A percentile compares a stretch with the other conserved stretches of the same genome.
These are phyloP conservation scores for Hydrophis major DNA, from an alignment of 2,797 vertebrate genomes.

Conservation along the genomic window DNA sequence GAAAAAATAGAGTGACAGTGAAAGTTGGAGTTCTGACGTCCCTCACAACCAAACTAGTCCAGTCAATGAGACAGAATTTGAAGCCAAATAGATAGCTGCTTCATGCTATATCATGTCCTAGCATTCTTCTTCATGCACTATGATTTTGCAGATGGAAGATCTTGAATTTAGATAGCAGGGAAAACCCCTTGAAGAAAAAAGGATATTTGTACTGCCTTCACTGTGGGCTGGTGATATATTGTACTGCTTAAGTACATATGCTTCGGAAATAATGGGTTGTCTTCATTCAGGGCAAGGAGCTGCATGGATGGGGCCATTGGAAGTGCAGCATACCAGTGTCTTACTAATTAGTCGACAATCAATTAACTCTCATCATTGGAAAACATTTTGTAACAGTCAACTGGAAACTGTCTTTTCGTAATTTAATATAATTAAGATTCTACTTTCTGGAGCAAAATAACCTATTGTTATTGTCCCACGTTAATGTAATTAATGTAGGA, in stretches of 20 bases:
- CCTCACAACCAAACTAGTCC: neutral
- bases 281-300: neutral
- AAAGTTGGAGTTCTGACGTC: neutral
- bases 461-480: neutral
- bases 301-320: neutral
- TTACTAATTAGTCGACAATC: neutral
- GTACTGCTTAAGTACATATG: neutral
- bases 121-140: neutral
- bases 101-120: neutral
- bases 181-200: neutral
- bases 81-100: neutral
- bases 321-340: neutral
- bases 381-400: neutral
- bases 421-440: neutral
- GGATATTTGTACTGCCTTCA: neutral
- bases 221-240: neutral
- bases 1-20: neutral
- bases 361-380: neutral
- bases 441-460: neutral
- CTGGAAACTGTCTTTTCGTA: neutral
- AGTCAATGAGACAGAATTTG: neutral
- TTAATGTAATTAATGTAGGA: neutral
- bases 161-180: neutral
- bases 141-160: neutral
- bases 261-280: neutral